phyloP scores from a whole-genome alignment of 2,797 vertebrate genomes.

The Taeniopygia guttata region DNA sequence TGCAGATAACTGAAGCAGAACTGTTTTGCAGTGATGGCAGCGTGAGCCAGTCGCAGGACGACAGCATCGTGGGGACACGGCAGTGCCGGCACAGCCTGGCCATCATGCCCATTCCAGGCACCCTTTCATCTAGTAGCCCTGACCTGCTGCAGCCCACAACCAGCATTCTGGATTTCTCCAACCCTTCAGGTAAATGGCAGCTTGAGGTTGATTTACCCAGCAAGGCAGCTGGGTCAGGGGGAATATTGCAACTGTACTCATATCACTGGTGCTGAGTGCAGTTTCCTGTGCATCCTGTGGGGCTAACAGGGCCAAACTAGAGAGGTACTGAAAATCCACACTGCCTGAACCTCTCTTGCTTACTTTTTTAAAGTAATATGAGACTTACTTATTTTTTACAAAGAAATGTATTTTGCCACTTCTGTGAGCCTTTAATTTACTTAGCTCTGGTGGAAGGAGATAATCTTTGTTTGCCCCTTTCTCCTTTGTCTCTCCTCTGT shows the following conservation, averaged over 20 bases:
- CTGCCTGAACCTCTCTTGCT: neutral
- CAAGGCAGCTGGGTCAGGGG: neutral
- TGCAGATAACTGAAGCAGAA: rapidly evolving
- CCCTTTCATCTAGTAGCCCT: slow-evolving; percentile 92
- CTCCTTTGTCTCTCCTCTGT: neutral
- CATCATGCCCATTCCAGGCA: slow-evolving; percentile 93
- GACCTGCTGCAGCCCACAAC: slow-evolving; percentile 92
- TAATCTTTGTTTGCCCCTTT: neutral
- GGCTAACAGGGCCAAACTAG: neutral
- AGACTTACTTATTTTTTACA: neutral
- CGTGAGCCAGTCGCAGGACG: slow-evolving; percentile 94
- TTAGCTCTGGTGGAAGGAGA: neutral
- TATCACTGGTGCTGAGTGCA: neutral
- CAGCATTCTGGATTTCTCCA: slow-evolving; percentile 91
- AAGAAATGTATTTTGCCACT: neutral
- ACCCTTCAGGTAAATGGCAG: slow-evolving; percentile 81
- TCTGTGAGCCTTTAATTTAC: neutral
- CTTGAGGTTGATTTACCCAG: neutral
- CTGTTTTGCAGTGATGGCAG: slow-evolving; percentile 85
- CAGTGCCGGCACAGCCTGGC: slow-evolving; percentile 94
- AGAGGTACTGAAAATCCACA: neutral
- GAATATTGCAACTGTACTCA: rapidly evolving
- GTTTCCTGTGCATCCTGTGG: neutral
- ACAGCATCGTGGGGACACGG: slow-evolving; percentile 95
- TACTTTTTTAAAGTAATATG: neutral